Evolutionary conservation across 2,888 invertebrate genomes (phyloP).

Genomic region (Ennomos erosarius): DNA sequence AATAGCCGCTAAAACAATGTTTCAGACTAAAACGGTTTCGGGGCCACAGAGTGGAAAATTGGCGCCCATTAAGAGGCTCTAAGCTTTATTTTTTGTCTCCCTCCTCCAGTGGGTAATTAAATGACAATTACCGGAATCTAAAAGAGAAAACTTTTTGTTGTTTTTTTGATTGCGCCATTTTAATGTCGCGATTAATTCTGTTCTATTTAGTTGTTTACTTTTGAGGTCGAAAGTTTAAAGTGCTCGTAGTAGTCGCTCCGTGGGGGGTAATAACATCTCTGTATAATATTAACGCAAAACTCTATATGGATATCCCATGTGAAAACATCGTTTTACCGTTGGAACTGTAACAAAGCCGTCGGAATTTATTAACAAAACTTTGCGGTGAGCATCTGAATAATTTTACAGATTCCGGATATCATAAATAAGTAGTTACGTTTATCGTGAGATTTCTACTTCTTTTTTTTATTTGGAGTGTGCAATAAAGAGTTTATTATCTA

Average conservation of each 20-base stretch:
- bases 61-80: slow-evolving; percentile 65
- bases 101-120: slow-evolving; percentile 70
- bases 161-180: slow-evolving; percentile 44
- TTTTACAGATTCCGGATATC: background rate
- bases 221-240: slow-evolving; percentile 16
- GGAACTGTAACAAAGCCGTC: slow-evolving; percentile 5
- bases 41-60: slow-evolving; percentile 66
- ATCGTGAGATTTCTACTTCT: too few species aligned
- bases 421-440: too few species aligned
- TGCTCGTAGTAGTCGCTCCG: slow-evolving; percentile 7
- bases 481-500: too few species aligned
- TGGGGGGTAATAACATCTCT: slow-evolving; percentile 12
- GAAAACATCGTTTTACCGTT: slow-evolving; percentile 1
- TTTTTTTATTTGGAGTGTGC: too few species aligned
- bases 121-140: slow-evolving; percentile 75
- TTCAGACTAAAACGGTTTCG: slow-evolving; percentile 53
- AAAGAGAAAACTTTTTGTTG: slow-evolving; percentile 51
- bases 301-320: slow-evolving; percentile 12
- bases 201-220: slow-evolving; percentile 26
- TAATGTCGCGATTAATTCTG: slow-evolving; percentile 44
- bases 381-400: slow-evolving; percentile 13
- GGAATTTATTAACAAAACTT: slow-evolving; percentile 17
- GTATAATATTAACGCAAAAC: slow-evolving; percentile 11
- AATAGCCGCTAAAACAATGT: slow-evolving; percentile 58
- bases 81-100: slow-evolving; percentile 65